Percentiles rank a stretch among this genome's conserved stretches.
These are phyloP conservation scores for Lepidocolaptes lacrymiger DNA, from an alignment of 2,797 vertebrate genomes.

Conservation along the genomic window DNA sequence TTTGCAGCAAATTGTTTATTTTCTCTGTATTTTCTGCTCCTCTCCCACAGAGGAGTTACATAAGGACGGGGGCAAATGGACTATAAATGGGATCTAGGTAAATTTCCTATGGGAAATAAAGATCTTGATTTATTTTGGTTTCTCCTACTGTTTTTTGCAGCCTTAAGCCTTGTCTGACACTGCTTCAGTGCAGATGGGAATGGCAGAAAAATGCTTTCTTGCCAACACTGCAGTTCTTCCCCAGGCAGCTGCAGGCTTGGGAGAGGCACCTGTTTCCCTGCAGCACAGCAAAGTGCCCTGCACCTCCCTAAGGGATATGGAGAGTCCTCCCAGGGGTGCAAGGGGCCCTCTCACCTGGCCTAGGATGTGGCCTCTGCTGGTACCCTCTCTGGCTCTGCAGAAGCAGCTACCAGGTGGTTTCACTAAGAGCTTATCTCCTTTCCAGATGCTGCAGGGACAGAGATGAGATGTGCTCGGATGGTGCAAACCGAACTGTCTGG, in stretches of 20 bases:
- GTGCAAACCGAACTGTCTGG: neutral
- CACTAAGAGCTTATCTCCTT: neutral
- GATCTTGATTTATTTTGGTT: conserved; percentile 7
- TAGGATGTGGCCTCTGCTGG: neutral
- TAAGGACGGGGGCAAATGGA: conserved; percentile 28
- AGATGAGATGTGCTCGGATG: neutral
- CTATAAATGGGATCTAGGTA: conserved; percentile 39
- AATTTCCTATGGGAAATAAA: conserved; percentile 43
- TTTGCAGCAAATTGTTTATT: conserved; percentile 29
- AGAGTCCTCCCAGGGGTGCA: neutral
- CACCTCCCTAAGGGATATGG: rapidly evolving
- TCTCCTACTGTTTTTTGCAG: conserved; percentile 9
- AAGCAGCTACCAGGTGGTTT: neutral
- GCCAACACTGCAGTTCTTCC: neutral
- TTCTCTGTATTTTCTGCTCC: neutral
- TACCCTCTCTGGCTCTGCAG: neutral
- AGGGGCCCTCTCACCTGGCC: neutral
- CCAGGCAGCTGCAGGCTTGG: neutral
- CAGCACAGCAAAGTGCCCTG: rapidly evolving
- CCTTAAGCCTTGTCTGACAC: neutral
- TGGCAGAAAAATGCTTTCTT: neutral
- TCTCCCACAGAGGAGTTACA: neutral
- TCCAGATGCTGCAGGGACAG: neutral
- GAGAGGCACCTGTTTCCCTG: neutral
- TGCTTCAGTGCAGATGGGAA: neutral